Evolutionary conservation across 2,113 vertebrate species (phyloP), one percentile per base, ranked within the genome.

Genomic region (Marcusenius ussheri): DNA sequence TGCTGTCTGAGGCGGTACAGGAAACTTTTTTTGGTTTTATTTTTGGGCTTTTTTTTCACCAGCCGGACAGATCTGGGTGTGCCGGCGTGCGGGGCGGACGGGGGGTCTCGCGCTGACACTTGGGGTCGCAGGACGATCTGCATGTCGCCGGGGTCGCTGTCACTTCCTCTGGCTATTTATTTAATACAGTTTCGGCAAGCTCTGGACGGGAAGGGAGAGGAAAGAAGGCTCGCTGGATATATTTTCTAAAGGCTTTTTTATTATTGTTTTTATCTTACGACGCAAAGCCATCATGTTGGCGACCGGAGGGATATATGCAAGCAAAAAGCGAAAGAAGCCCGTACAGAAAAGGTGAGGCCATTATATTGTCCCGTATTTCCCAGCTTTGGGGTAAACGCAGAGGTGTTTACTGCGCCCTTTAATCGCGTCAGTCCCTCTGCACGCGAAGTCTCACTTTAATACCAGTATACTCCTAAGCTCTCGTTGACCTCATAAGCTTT

Each of bases 281-380:
- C 21, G 19, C 21, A 87, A 62, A 51, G 62, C 58, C 90, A 94
- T 90, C 90, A 96, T 96, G 95, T 91, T 94, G 92, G 93, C 93
- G 42, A 94, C 93, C 90, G 62, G 93, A 6, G 94, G 93, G 51
- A 93, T 91, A 9, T 96, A 96, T 74, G 96, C 96, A 0, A 93
- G 92, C 92, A 96, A 96, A 94, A 96, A 96, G 93, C 94, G 96
- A 92, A 96, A 96, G 95, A 96, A 96, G 93, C 96, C 96, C 0
- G 94, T 93, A 9, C 94, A 95, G 21, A 96, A 95, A 93, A 94
- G 93, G 96, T 96, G 92, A 94, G 95, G 27, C 42, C 8, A 42
- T 39, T 42, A 46, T 42, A n/a, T 2, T 84, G 45, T 46, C 8
- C 21, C 39, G 45, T 11, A 49, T n/a, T 84, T 84, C 17, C 39